These are phyloP conservation scores for Pantherophis alleghaniensis DNA, from an alignment of 2,797 vertebrate genomes.

Conservation along the genomic window DNA sequence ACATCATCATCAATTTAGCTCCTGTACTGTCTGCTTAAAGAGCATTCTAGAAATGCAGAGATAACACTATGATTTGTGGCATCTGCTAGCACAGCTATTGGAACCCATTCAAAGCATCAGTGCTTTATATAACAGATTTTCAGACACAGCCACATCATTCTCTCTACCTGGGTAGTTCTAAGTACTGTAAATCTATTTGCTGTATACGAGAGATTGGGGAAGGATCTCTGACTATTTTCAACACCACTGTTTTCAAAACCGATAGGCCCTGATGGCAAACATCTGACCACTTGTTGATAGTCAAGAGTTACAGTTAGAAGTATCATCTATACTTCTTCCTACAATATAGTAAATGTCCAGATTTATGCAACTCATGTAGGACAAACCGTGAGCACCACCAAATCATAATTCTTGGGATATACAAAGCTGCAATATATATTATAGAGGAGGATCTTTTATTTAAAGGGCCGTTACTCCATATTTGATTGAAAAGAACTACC, in stretches of 20 bases:
- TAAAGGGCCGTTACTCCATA: not conserved
- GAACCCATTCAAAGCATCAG: not conserved
- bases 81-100: not conserved
- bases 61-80: not conserved
- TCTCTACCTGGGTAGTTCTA: not conserved
- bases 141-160: not conserved
- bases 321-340: not conserved
- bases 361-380: not conserved
- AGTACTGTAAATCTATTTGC: not conserved
- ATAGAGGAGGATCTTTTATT: not conserved
- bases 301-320: not conserved
- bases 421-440: not conserved
- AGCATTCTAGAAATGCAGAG: not conserved
- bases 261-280: not conserved
- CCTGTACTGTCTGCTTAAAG: not conserved
- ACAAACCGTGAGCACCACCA: not conserved
- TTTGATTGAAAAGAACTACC: not conserved
- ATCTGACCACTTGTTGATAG: not conserved
- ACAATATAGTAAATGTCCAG: not conserved
- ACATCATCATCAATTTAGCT: not conserved
- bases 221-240: not conserved
- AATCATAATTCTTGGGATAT: not conserved
- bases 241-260: not conserved
- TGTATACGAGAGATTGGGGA: not conserved
- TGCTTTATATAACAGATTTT: not conserved